These are phyloP conservation scores for Sebastes nivosus DNA, from an alignment of 2,797 vertebrate genomes.

Conservation along the genomic window DNA sequence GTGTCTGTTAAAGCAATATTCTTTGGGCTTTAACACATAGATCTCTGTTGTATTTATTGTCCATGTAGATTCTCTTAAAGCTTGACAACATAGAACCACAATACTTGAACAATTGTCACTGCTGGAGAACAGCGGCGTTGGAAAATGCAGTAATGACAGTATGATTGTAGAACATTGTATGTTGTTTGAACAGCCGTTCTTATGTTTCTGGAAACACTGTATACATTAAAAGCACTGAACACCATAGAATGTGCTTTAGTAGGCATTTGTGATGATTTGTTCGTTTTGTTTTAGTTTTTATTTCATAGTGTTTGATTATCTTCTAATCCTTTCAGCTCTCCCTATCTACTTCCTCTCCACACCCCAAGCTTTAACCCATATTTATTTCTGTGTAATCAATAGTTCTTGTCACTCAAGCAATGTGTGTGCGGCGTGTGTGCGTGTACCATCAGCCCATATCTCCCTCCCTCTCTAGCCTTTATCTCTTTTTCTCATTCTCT, in stretches of 20 bases:
- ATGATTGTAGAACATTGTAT: background rate
- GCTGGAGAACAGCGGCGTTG: no score
- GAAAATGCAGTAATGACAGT: no score
- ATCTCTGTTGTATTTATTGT: background rate
- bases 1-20: background rate
- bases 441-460: conserved; percentile 7
- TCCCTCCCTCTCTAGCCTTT: background rate
- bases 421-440: background rate
- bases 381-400: conserved; percentile 40
- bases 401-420: conserved; percentile 24
- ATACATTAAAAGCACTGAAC: background rate
- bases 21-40: background rate
- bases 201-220: background rate
- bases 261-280: background rate
- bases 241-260: background rate
- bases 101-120: no score
- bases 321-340: background rate
- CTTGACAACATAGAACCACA: background rate
- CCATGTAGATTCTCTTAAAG: background rate
- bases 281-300: background rate
- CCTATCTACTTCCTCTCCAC: conserved; percentile 1
- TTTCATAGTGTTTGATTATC: background rate
- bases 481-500: conserved; percentile 1
- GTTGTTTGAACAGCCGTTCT: background rate
- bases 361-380: conserved; percentile 8